Conservation (phyloP, 2,888 invertebrate genomes). For the Tricholauxania praeusta region DNA sequence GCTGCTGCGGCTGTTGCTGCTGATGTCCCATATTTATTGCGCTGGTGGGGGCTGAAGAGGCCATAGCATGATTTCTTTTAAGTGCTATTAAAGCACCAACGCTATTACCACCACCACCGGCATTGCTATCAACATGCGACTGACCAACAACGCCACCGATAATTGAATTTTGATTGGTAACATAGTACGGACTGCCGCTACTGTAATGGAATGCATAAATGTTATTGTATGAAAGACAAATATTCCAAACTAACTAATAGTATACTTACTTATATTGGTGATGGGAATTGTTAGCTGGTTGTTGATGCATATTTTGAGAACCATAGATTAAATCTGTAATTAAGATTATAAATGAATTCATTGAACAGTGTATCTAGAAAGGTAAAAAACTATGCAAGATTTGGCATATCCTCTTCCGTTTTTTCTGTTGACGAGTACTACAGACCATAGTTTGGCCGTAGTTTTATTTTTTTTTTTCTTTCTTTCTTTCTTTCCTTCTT, state of each 20-base stretch:
- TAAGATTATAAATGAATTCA: conserved; percentile 20
- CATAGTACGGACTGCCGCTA: conserved; percentile 63
- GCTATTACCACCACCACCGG: conserved; percentile 47
- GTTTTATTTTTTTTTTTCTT: no score
- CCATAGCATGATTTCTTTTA: conserved; percentile 64
- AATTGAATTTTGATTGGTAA: conserved; percentile 61
- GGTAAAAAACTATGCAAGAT: no score
- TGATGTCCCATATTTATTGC: conserved; percentile 42
- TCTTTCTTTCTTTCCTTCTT: no score
- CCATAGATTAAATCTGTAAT: conserved; percentile 63
- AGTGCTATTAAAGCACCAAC: conserved; percentile 63
- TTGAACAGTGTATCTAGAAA: no score
- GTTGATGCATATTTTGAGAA: conserved; percentile 61
- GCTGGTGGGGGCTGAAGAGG: conserved; percentile 55
- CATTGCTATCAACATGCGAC: conserved; percentile 42
- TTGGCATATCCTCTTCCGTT: no score
- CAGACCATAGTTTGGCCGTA: no score
- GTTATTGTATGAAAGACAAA: not conserved
- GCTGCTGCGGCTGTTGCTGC: conserved; percentile 53
- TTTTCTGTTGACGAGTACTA: no score
- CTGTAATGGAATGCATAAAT: conserved; percentile 39
- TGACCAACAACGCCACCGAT: conserved; percentile 43
- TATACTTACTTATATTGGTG: conserved; percentile 63
- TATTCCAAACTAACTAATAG: not conserved
- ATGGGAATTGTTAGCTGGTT: conserved; percentile 63